These are phyloP conservation scores for Acromyrmex heyeri DNA, from an alignment of 1,140 invertebrate species.

Conservation along the genomic window DNA sequence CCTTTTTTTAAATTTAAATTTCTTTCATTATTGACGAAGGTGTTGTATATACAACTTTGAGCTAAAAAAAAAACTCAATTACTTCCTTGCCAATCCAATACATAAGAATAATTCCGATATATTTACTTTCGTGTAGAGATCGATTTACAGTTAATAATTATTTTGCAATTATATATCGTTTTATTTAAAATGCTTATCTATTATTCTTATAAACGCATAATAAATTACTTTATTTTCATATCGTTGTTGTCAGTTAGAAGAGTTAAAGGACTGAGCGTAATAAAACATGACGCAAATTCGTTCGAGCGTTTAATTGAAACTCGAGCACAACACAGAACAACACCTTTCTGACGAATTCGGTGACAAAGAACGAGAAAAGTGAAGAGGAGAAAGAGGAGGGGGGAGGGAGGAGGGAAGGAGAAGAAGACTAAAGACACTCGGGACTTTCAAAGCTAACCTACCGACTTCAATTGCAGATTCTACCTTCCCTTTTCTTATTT, in stretches of 20 bases:
- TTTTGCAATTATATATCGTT: neutral
- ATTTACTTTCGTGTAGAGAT: neutral
- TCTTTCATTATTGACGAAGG: too few relatives aligned
- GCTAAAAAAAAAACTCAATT: too few relatives aligned
- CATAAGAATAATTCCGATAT: neutral
- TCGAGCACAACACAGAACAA: conserved; percentile 49
- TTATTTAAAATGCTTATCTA: neutral
- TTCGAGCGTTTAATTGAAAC: conserved; percentile 41
- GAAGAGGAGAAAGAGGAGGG: neutral
- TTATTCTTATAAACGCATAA: neutral
- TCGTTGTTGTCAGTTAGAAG: neutral
- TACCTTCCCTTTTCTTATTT: conserved; percentile 48
- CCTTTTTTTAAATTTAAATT: too few relatives aligned
- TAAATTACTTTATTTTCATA: conserved; percentile 18
- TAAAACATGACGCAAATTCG: conserved; percentile 32
- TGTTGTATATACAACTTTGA: too few relatives aligned
- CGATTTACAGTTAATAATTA: neutral
- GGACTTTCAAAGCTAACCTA: conserved; percentile 60
- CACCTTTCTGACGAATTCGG: conserved; percentile 33
- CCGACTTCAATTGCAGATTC: conserved; percentile 59
- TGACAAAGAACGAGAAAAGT: conserved; percentile 30
- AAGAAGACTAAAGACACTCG: conserved; percentile 39
- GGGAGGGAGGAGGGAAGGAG: too few relatives aligned
- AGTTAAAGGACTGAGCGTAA: conserved; percentile 1
- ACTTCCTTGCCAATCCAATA: too few relatives aligned